phyloP scores from a whole-genome alignment of 2,113 vertebrate genomes.

The Coturnix japonica region DNA sequence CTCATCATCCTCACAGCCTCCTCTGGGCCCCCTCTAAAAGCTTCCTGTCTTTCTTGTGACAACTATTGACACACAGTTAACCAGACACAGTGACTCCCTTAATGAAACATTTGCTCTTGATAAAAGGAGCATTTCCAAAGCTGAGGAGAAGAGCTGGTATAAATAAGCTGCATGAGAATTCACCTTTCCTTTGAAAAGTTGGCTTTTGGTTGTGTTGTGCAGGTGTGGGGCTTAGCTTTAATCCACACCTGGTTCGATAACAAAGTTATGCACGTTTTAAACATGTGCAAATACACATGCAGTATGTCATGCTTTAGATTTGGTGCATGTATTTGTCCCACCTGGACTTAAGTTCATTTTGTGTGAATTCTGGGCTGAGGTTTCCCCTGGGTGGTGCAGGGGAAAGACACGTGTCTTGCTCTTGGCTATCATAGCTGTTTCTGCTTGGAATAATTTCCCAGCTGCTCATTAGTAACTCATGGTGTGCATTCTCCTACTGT shows the following conservation, averaged over 20 bases:
- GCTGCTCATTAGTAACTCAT: not conserved
- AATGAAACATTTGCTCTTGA: not conserved
- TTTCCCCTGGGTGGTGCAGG: not conserved
- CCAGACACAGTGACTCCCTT: not conserved
- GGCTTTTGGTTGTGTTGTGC: no score
- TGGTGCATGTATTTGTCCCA: not conserved
- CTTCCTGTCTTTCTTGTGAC: no score
- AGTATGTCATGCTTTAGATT: not conserved
- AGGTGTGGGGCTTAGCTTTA: not conserved
- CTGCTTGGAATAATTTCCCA: not conserved
- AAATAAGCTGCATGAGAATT: not conserved
- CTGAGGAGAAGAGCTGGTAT: not conserved
- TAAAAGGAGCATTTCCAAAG: not conserved
- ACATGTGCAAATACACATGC: rapidly evolving
- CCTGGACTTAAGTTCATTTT: not conserved
- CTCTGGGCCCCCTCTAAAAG: no score
- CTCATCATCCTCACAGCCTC: no score
- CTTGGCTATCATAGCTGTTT: not conserved
- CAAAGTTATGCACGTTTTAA: not conserved
- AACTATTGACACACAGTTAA: not conserved
- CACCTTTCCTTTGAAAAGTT: not conserved
- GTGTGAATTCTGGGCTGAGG: not conserved
- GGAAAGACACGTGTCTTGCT: not conserved
- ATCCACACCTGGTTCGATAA: not conserved
- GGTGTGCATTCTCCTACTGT: not conserved